Evolutionary conservation across 2,888 invertebrate species (phyloP).

Genomic region (Sclerodermus sp.): DNA sequence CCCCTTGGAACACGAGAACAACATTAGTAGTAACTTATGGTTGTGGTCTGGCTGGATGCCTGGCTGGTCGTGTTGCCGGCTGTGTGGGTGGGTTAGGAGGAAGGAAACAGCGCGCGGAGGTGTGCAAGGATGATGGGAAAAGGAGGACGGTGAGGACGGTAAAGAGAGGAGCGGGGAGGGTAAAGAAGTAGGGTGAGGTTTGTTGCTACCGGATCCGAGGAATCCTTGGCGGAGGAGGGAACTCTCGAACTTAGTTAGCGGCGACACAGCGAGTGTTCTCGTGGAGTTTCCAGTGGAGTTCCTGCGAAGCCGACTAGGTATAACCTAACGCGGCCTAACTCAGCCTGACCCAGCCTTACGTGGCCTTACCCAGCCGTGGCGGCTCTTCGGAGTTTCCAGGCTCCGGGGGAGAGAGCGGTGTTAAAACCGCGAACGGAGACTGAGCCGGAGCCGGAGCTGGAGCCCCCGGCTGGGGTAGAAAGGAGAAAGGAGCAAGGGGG

Average conservation of each 20-base stretch:
- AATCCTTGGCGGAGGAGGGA: constrained; percentile 24
- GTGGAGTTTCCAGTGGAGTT: constrained; percentile 38
- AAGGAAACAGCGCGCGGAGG: constrained; percentile 13
- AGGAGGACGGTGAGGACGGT: constrained; percentile 19
- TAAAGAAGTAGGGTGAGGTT: constrained; percentile 28
- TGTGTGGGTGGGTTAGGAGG: constrained; percentile 24
- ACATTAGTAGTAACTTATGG: constrained; percentile 57
- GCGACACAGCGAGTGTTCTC: constrained; percentile 49
- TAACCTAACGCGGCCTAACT: constrained; percentile 12
- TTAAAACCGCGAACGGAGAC: constrained; percentile 29
- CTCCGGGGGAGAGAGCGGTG: constrained; percentile 24
- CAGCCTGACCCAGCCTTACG: constrained; percentile 17
- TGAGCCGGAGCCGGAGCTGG: no score
- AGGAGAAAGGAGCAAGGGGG: constrained; percentile 10
- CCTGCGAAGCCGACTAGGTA: constrained; percentile 14
- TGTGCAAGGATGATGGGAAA: constrained; percentile 24
- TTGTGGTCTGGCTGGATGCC: constrained; percentile 44
- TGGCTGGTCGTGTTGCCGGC: constrained; percentile 29
- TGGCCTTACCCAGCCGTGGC: constrained; percentile 5
- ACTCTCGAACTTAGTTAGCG: constrained; percentile 49
- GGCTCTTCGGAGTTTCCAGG: constrained; percentile 24
- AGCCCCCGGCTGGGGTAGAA: constrained; percentile 2
- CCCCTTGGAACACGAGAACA: constrained; percentile 51
- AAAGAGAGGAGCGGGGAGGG: constrained; percentile 18
- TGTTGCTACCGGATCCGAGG: constrained; percentile 34